Base-by-base conservation (phyloP, 2,113 vertebrate species). In the Chamaetylas fuelleborni region DNA sequence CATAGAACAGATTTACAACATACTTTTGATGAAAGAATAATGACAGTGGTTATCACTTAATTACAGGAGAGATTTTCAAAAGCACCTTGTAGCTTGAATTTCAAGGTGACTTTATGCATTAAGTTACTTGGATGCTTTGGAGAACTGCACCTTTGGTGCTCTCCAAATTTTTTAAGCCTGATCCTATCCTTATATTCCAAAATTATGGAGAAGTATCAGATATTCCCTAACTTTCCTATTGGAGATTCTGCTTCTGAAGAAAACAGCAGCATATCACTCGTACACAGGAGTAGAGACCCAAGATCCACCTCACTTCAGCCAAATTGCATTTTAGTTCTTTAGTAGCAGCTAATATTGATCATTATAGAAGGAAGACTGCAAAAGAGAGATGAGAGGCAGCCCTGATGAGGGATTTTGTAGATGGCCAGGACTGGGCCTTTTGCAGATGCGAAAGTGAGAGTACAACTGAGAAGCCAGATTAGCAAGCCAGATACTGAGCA, bases 391-490 rank as follows among this genome's bases (percentile, higher is more conserved):
- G 80, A 65, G 58, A 54, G 38, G 67, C 66, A 83, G 9, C 33
- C 38, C 38, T 51, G 61, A 6, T 1, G 12, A 81, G 28, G 47
- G 64, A 54, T 92, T 88, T 36, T 66, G 60, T 23, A 48, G 92
- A 78, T 77, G 87, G 92, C 71, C 81, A 71, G 54, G 62, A 83
- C 48, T 19, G 45, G 43, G 67, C 31, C 79, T 90, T 93, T 86
- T 78, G 76, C 88, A 97, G 90, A 80, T 56, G 79, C 1, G 0
- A 92, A 90, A 95, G 92, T 48, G 79, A 92, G 90, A 93, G 90
- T 69, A 88, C 87, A 93, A 74, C 74, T 40, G 94, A 94, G 90
- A 91, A 94, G 90, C 38, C 88, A 86, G 94, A 77, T 94, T 74
- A 90, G 93, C 79, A 92, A 31, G 48, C 0, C 0, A 84, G 90